Evolutionary conservation across 1,140 invertebrate species (phyloP).

Genomic region (Cydia strobilella): DNA sequence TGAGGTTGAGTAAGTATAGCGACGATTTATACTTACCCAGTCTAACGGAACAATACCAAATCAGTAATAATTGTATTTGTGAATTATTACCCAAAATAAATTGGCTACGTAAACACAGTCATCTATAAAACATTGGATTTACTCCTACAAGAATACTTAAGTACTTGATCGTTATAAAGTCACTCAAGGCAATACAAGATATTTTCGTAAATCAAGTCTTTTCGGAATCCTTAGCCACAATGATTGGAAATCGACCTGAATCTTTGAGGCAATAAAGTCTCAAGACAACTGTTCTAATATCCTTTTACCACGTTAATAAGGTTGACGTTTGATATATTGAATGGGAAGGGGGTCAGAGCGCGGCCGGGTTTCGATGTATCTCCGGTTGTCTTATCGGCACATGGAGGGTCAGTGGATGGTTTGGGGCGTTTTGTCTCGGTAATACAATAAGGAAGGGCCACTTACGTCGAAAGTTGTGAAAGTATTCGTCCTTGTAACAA

Average conservation of each 20-base stretch:
- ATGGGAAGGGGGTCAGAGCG: constrained; percentile 2
- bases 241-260: neutral
- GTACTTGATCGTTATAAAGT: neutral
- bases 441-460: neutral
- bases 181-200: neutral
- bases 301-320: neutral
- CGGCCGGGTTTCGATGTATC: neutral
- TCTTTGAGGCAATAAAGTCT: neutral
- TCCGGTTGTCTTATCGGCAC: neutral
- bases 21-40: too few relatives aligned
- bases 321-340: constrained; percentile 14
- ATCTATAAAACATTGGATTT: neutral
- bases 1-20: too few relatives aligned
- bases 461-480: neutral
- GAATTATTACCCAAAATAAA: neutral
- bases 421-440: neutral
- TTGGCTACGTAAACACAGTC: neutral
- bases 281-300: neutral
- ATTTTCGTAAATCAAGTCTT: neutral
- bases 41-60: neutral
- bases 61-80: neutral
- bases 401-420: constrained; percentile 2
- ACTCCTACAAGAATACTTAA: neutral
- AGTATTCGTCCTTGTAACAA: neutral
- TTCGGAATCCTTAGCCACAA: neutral